Conservation (phyloP, 1,140 invertebrate species). For the Brachionus rotundiformis region DNA sequence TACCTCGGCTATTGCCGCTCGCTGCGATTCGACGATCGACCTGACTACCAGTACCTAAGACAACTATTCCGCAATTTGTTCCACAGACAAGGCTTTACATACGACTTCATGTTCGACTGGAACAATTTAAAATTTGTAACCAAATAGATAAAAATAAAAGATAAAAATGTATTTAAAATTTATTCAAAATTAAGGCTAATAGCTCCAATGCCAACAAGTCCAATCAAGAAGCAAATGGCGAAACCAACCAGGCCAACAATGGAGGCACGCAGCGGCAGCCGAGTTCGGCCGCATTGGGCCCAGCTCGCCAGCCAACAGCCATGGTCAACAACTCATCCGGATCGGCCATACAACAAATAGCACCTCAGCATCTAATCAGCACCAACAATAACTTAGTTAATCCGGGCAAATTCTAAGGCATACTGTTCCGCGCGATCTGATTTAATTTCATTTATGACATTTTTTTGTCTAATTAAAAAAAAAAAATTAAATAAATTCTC, state of each 20-base stretch:
- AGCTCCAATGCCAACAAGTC: not conserved
- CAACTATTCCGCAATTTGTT: slow-evolving; percentile 69
- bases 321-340: slow-evolving; percentile 29
- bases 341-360: slow-evolving; percentile 37
- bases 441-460: not conserved
- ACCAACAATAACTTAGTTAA: slow-evolving; percentile 36
- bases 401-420: slow-evolving; percentile 24
- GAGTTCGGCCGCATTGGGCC: not conserved
- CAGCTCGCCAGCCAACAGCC: not conserved
- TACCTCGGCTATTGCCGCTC: slow-evolving; percentile 70
- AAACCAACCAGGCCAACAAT: not conserved
- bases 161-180: not conserved
- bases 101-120: slow-evolving; percentile 72
- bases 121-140: slow-evolving; percentile 68
- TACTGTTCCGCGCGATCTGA: slow-evolving; percentile 32
- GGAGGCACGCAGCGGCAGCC: slow-evolving; percentile 5
- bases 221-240: not conserved
- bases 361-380: slow-evolving; percentile 42
- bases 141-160: too few relatives aligned
- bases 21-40: slow-evolving; percentile 69
- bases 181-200: slow-evolving; percentile 4
- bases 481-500: not conserved
- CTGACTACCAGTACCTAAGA: slow-evolving; percentile 68
- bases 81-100: slow-evolving; percentile 68
- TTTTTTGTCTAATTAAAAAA: not conserved